Evolutionary conservation across 2,888 invertebrate genomes (phyloP), one percentile per base, ranked within the genome.

Genomic region (Ophion slaviceki): DNA sequence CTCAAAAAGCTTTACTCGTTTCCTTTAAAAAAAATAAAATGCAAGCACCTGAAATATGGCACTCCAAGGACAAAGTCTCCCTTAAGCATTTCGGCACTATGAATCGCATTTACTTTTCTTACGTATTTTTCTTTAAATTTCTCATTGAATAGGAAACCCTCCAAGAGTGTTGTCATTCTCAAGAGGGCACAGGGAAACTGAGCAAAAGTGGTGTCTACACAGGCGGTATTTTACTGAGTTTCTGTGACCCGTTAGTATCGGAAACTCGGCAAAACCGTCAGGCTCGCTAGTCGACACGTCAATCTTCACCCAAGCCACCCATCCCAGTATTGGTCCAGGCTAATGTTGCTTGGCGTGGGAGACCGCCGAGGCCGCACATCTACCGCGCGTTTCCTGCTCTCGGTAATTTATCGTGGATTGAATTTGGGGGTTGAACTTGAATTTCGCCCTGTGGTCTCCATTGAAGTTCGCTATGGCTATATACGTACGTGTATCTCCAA

Each of bases 381-480:
- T 14, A 53, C 53, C 53, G 17, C 53, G 53, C 53, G 14, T 53
- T 53, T 53, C 53, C 53, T 14, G 53, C 53, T 53, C 14, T 14
- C 53, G 17, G 53, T 17, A 53, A 53, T 53, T 53, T 53, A 53
- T 53, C 53, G 53, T 53, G 53, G 53, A 53, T 53, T 53, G 53
- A 53, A 53, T 53, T 53, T 17, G 53, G 53, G 11, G 53, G 53
- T 53, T 17, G 53, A 53, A 53, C 53, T 53, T 57, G 81, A 66
- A 57, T 77, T 72, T 81, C 66, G 72, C 71, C 45, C 14, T 53
- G 66, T 72, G 61, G 47, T 20, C 24, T 17, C 17, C 14, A 53
- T 53, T 53, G 53, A 53, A 6, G 17, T 53, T 14, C 53, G 17
- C 5, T 17, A 5, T 14, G 17, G 53, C 2, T 53, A 53, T 47